Evolutionary conservation across 2,113 vertebrate genomes (phyloP).

Genomic region (Pardalotus punctatus): DNA sequence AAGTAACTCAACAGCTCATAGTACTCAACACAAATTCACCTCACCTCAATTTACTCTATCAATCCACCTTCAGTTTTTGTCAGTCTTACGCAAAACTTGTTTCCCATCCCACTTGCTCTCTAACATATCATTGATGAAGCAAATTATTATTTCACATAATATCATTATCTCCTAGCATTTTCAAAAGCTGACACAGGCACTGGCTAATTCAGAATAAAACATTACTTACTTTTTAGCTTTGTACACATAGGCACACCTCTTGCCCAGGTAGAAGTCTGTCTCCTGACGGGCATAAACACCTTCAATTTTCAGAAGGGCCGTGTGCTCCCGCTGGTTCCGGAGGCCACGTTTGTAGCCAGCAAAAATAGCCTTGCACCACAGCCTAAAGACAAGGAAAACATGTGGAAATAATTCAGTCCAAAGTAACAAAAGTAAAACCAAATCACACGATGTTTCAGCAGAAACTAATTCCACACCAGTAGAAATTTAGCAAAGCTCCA

Average conservation of each 20-base stretch:
- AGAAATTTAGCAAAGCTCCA: not conserved
- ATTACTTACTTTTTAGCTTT: constrained; percentile 96
- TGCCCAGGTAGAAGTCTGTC: constrained; percentile 96
- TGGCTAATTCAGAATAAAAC: not conserved
- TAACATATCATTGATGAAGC: fast-evolving
- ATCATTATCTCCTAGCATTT: not conserved
- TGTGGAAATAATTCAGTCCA: not conserved
- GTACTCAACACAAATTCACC: not conserved
- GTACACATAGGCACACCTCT: constrained; percentile 96
- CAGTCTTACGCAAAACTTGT: not conserved
- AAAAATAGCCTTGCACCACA: constrained; percentile 97
- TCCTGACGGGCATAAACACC: constrained; percentile 91
- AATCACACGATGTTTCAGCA: not conserved
- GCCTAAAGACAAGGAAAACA: constrained; percentile 64
- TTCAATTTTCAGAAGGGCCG: constrained; percentile 94
- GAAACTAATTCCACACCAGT: not conserved
- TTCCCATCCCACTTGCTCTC: not conserved
- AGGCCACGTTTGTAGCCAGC: constrained; percentile 96
- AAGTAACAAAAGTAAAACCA: not conserved
- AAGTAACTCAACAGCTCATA: not conserved
- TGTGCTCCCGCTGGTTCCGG: constrained; percentile 96
- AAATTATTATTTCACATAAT: not conserved
- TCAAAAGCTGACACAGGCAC: fast-evolving
- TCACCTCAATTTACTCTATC: not conserved
- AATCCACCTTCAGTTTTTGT: not conserved